Conservation (phyloP, 2,797 vertebrate genomes). For the Glossophaga mutica region DNA sequence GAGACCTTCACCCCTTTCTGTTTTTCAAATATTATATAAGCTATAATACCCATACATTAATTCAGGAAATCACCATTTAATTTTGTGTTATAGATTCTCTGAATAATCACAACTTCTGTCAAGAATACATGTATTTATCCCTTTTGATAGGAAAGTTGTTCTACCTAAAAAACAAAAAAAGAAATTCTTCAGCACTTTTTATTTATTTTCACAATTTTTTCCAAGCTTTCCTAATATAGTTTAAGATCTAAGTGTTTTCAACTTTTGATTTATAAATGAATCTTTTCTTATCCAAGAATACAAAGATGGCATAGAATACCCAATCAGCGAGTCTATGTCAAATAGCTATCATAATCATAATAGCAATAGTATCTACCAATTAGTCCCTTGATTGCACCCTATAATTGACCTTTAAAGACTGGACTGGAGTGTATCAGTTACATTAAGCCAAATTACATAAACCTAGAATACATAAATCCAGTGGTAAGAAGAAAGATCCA, state of each 20-base stretch:
- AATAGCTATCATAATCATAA: neutral
- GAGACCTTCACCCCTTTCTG: neutral
- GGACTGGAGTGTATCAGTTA: neutral
- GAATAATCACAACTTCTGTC: neutral
- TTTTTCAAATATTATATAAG: neutral
- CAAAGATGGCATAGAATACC: neutral
- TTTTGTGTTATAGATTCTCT: neutral
- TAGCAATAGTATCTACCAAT: neutral
- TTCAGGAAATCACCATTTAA: neutral
- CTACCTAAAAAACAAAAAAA: neutral
- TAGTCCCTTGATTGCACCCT: neutral
- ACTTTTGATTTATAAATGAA: neutral
- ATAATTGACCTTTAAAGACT: neutral
- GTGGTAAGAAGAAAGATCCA: neutral
- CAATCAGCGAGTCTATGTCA: neutral
- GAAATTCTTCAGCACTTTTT: neutral
- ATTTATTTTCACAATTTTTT: neutral
- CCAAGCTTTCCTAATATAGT: neutral
- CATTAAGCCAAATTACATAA: neutral
- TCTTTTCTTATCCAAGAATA: neutral
- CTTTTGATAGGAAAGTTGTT: neutral
- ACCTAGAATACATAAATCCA: neutral
- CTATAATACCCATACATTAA: neutral
- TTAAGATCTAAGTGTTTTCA: neutral
- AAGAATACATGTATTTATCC: neutral